Evolutionary conservation across 2,113 vertebrate species (phyloP).

Genomic region (Chloroceryle aenea): DNA sequence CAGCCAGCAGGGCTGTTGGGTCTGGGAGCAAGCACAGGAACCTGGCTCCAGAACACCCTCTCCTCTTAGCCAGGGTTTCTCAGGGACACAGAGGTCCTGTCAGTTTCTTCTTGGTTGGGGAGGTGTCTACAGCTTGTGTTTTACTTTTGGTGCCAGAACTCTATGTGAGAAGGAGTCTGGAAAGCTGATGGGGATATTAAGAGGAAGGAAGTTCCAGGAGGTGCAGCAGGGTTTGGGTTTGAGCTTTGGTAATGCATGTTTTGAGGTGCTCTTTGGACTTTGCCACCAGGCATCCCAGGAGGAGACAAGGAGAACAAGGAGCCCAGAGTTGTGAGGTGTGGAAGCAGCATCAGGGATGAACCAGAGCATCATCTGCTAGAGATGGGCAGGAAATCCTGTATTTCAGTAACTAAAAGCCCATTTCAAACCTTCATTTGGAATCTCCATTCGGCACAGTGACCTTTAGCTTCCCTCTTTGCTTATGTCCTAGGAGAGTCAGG

Average conservation of each 20-base stretch:
- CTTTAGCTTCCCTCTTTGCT: rapidly evolving
- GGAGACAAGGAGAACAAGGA: neutral
- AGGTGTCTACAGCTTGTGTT: neutral
- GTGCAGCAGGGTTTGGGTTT: neutral
- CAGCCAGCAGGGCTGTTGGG: neutral
- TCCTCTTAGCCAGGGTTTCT: neutral
- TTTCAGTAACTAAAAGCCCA: neutral
- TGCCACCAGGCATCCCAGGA: neutral
- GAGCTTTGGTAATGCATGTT: neutral
- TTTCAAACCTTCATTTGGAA: neutral
- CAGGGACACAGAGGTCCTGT: neutral
- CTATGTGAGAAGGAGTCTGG: neutral
- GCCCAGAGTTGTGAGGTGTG: neutral
- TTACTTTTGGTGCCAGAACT: neutral
- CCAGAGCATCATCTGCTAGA: neutral
- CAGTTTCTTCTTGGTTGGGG: neutral
- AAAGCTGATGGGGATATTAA: rapidly evolving
- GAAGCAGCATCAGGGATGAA: neutral
- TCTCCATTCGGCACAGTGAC: neutral
- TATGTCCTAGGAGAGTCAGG: neutral
- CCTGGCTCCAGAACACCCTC: neutral
- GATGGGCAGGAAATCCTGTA: rapidly evolving
- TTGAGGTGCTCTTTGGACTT: neutral
- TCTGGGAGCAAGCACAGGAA: neutral
- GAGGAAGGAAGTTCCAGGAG: neutral